Conservation (phyloP, 2,888 invertebrate genomes). For the Drosophila subsilvestris region DNA sequence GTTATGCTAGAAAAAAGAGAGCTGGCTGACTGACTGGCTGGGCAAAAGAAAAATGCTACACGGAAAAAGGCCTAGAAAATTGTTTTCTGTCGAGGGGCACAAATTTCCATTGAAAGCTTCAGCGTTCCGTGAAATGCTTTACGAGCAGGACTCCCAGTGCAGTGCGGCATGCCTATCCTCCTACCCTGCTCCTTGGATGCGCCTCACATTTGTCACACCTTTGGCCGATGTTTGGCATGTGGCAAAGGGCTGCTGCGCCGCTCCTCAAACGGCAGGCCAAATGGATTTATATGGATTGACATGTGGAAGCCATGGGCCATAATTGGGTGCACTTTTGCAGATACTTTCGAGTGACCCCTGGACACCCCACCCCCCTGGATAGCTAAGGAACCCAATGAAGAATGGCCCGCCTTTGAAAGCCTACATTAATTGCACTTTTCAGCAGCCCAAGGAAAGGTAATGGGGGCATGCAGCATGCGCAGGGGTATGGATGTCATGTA, state of each 20-base stretch:
- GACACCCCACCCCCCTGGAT: not conserved
- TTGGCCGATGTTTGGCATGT: slow-evolving; percentile 18
- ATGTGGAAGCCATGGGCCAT: slow-evolving; percentile 45
- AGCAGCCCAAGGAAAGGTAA: slow-evolving; percentile 3
- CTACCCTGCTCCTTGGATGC: slow-evolving; percentile 56
- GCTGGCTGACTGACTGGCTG: no score
- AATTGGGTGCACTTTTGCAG: slow-evolving; percentile 69
- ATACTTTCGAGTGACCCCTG: not conserved
- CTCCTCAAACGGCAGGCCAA: slow-evolving; percentile 49
- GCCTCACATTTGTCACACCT: slow-evolving; percentile 75
- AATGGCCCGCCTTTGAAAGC: slow-evolving; percentile 51
- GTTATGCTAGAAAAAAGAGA: slow-evolving; percentile 64
- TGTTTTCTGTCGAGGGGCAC: slow-evolving; percentile 61
- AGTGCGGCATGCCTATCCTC: slow-evolving; percentile 8
- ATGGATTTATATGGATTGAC: slow-evolving; percentile 80
- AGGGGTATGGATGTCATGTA: slow-evolving; percentile 19
- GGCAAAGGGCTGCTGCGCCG: not conserved
- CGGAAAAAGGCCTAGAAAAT: slow-evolving; percentile 70
- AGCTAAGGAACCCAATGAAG: not conserved
- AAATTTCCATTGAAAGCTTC: slow-evolving; percentile 78
- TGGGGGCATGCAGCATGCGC: not conserved
- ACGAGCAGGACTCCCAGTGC: slow-evolving; percentile 44
- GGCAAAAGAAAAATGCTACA: slow-evolving; percentile 18
- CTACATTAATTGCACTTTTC: slow-evolving; percentile 66
- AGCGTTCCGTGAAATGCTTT: slow-evolving; percentile 80